Evolutionary conservation across 2,797 vertebrate species (phyloP), one percentile per base, ranked within the genome.

Genomic region (Phyllotis vaccarum): DNA sequence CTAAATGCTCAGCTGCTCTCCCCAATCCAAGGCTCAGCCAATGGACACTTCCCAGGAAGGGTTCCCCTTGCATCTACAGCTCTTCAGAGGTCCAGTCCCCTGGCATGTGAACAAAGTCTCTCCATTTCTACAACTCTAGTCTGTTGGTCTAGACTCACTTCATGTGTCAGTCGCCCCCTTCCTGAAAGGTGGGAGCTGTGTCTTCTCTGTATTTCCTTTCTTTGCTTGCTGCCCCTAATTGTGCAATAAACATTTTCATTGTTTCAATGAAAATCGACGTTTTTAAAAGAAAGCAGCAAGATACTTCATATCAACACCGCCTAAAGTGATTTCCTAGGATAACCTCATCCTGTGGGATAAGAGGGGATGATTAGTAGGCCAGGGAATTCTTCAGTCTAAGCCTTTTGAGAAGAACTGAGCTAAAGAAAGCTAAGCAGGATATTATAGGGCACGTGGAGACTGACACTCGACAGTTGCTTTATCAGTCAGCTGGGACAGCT

Each of bases 381-480:
- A 70, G 54, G 40, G 52, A 5, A 1, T 86, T 76, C 66, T 62
- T 5, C 7, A 40, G 60, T 86, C 78, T 74, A 62, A 22, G 37
- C 52, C 46, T 74, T 49, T 74, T 86, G 56, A 58, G 56, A 74
- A 85, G 40, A 60, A 49, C 43, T 88, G 74, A 93, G 9, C 16
- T 79, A 91, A 79, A 58, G 62, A 70, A 87, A 90, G 60, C 46
- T 79, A 68, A 82, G 43, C 5, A 56, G 60, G 14, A 54, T 62
- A n/a, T 75, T 68, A 62, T 13, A 86, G 86, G 64, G 89, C 62
- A 72, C 7, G 5, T 82, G 76, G 87, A 96, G 86, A 68, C 81
- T 54, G 49, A 54, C 68, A 16, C 75, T 34, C 19, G 22, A 54
- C 21, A 76, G 46, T 27, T 24, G 22, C 31, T 87, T 94, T 24